These are phyloP conservation scores for Notothenia coriiceps DNA, from an alignment of 2,113 vertebrate species.

Conservation along the genomic window DNA sequence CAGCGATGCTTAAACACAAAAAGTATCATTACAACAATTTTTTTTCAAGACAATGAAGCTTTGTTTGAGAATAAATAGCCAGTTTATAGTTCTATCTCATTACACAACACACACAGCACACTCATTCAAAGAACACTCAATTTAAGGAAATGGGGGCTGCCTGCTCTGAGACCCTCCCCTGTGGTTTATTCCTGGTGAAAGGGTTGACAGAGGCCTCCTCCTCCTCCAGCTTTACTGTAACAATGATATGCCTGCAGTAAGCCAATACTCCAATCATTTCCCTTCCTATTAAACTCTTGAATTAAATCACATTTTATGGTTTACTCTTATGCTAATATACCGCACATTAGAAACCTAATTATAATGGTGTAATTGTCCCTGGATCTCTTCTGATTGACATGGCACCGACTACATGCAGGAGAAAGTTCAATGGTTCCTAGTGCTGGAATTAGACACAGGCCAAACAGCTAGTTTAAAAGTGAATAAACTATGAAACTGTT, in stretches of 20 bases:
- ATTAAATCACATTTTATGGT: conserved; percentile 75
- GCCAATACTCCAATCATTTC: conserved; percentile 60
- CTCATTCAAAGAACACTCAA: neutral
- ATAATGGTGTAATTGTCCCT: conserved; percentile 54
- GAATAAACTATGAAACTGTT: neutral
- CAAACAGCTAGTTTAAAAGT: neutral
- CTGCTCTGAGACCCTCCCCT: neutral
- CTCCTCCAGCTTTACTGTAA: conserved; percentile 26
- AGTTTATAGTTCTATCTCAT: neutral
- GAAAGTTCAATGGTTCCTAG: neutral
- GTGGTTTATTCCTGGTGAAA: conserved; percentile 28
- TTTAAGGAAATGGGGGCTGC: neutral
- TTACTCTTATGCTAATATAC: conserved; percentile 63
- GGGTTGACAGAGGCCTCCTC: conserved; percentile 40
- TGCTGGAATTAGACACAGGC: neutral
- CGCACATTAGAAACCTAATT: conserved; percentile 57
- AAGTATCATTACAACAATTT: neutral
- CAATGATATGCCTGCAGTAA: conserved; percentile 68
- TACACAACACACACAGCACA: neutral
- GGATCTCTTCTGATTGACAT: conserved; percentile 40
- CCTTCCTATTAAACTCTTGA: conserved; percentile 68
- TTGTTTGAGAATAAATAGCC: too few species aligned
- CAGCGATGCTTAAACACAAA: neutral
- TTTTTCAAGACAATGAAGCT: neutral
- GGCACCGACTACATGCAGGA: conserved; percentile 6